Base-by-base conservation (phyloP, 2,888 invertebrate species). In the Anodontia alba region DNA sequence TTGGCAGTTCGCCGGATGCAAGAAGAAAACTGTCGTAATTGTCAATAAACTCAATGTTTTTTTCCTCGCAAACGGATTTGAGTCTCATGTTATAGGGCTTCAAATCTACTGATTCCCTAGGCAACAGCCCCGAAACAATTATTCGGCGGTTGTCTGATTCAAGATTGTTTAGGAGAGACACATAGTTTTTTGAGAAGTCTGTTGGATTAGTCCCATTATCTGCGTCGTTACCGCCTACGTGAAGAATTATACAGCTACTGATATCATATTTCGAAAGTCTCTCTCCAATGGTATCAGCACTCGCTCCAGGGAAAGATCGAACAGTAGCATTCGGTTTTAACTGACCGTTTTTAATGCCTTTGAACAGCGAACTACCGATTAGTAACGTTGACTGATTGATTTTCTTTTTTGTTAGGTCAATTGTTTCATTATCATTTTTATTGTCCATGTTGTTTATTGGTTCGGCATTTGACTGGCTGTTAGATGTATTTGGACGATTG, bases 11-110 rank as follows among this genome's bases (percentile, higher is more conserved):
- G 1, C 62, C 62, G 10, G 20, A 62, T 1, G 62, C 62, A 33
- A 62, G 62, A 17, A 62, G 62, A 62, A 62, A 31, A 17, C 33
- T 62, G 33, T 62, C 33, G 33, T 62, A 33, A 23, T 62, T 31
- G 17, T 62, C 62, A 62, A 62, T 62, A 62, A 17, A 62, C 17
- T 62, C 10, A 62, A 62, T 31, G 33, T 62, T 62, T 62, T 57
- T 57, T 33, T 62, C 62, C 7, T 33, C 20, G 33, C 62, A 62
- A 3, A 62, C 33, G 15, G 26, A 8, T 62, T 31, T 62, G 17
- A 62, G 62, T 8, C 1, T 62, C 8, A 29, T 10, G 17, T 33
- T 62, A 17, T 62, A 62, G 20, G 62, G 33, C 29, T 62, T 62
- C 33, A 62, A 20, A 62, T 62, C 62, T 17, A 62, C 62, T 2